phyloP scores from a whole-genome alignment of 2,113 vertebrate genomes.

The Nibea albiflora region DNA sequence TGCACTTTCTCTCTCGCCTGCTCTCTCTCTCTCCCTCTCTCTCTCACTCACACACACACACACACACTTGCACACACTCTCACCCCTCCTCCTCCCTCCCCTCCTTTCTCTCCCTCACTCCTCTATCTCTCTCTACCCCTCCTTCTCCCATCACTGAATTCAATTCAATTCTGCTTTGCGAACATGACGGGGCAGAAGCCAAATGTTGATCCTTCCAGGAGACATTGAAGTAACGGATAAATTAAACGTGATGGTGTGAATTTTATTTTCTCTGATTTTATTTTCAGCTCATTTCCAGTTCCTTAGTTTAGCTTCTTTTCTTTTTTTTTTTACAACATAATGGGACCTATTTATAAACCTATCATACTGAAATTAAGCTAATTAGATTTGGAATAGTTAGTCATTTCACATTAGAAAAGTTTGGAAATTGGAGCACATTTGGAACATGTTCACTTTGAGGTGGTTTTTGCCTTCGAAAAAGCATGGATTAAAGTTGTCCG shows the following conservation, averaged over 20 bases:
- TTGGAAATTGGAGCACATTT: too few relatives aligned
- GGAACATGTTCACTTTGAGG: too few relatives aligned
- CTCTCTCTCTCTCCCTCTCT: constrained; percentile 15
- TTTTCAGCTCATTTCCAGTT: not conserved
- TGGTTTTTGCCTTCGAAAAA: too few relatives aligned
- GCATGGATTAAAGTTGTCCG: too few relatives aligned
- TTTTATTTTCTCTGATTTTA: not conserved
- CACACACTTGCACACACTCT: constrained; percentile 37
- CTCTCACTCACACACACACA: not conserved
- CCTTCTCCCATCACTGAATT: constrained; percentile 66
- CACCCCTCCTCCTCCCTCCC: constrained; percentile 38
- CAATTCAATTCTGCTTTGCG: constrained; percentile 36
- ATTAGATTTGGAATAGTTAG: not conserved
- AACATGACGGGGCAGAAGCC: constrained; percentile 61
- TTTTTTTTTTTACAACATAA: not conserved
- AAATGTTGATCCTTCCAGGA: not conserved
- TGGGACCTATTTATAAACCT: not conserved
- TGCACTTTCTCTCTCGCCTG: constrained; percentile 83
- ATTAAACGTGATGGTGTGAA: not conserved
- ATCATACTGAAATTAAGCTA: not conserved
- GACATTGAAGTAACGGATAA: not conserved
- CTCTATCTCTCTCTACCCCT: constrained; percentile 54
- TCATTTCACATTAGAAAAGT: not conserved
- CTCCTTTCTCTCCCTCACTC: constrained; percentile 7
- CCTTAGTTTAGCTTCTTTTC: too few relatives aligned